Conservation (phyloP, 2,113 vertebrate genomes). For the Leptosomus discolor region DNA sequence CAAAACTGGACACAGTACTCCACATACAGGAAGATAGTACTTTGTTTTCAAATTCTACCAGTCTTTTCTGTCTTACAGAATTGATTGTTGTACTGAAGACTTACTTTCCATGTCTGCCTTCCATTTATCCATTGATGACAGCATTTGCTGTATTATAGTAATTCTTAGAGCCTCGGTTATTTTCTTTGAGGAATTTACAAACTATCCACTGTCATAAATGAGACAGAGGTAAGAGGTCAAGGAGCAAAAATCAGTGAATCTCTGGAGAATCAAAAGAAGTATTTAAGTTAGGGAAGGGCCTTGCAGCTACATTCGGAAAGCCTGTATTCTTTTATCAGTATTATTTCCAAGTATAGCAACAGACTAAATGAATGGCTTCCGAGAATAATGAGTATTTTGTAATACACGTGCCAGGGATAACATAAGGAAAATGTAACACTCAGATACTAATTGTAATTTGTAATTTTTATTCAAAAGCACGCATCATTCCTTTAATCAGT, state of each 20-base stretch:
- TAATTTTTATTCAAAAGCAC: neutral
- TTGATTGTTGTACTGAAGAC: neutral
- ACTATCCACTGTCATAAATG: neutral
- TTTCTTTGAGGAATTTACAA: neutral
- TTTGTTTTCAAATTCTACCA: neutral
- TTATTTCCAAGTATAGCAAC: neutral
- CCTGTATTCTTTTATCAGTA: neutral
- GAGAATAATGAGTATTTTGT: neutral
- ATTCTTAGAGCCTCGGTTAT: neutral
- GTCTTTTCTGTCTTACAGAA: neutral
- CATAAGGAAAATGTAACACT: neutral
- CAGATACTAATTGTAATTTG: neutral
- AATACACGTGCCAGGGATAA: neutral
- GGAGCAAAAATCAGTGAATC: neutral
- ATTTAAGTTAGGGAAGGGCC: neutral
- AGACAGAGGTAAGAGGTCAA: neutral
- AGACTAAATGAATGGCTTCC: neutral
- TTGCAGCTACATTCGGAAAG: neutral
- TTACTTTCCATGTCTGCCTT: neutral
- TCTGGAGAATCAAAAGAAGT: neutral
- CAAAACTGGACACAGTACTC: neutral
- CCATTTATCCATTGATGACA: neutral
- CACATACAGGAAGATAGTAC: neutral
- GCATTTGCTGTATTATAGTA: neutral
- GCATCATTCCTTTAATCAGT: neutral